Evolutionary conservation across 2,113 vertebrate species (phyloP).

Genomic region (Pelecanoides urinatrix): DNA sequence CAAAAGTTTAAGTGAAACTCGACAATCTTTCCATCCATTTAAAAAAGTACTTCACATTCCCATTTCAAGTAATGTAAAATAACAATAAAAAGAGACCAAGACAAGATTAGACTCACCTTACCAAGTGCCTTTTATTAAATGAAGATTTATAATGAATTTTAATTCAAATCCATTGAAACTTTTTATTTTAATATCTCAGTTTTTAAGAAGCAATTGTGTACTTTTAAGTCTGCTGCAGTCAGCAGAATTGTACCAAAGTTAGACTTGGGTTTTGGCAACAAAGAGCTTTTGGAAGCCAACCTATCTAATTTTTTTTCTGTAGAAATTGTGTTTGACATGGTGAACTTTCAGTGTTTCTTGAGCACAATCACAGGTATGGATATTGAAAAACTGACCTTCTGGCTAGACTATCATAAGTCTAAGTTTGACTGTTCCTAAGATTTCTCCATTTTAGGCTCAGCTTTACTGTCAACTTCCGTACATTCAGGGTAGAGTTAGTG

Average conservation of each 20-base stretch:
- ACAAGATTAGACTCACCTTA: background rate
- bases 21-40: conserved; percentile 11
- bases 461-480: background rate
- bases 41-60: conserved; percentile 33
- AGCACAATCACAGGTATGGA: background rate
- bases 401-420: background rate
- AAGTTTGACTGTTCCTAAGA: background rate
- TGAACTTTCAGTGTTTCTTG: background rate
- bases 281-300: background rate
- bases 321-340: background rate
- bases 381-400: background rate
- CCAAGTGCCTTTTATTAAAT: background rate
- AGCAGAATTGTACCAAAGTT: background rate
- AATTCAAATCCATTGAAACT: background rate
- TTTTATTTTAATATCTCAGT: background rate
- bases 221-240: background rate
- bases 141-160: conserved; percentile 13
- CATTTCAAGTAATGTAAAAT: conserved; percentile 42
- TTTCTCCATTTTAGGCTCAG: background rate
- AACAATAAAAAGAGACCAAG: conserved; percentile 31
- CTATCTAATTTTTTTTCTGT: background rate
- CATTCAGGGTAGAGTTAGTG: background rate
- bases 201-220: background rate
- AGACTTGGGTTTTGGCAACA: background rate
- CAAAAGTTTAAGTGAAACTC: conserved; percentile 53